Base-by-base conservation (phyloP, 2,797 vertebrate species). In the Rhinichthys osculus region DNA sequence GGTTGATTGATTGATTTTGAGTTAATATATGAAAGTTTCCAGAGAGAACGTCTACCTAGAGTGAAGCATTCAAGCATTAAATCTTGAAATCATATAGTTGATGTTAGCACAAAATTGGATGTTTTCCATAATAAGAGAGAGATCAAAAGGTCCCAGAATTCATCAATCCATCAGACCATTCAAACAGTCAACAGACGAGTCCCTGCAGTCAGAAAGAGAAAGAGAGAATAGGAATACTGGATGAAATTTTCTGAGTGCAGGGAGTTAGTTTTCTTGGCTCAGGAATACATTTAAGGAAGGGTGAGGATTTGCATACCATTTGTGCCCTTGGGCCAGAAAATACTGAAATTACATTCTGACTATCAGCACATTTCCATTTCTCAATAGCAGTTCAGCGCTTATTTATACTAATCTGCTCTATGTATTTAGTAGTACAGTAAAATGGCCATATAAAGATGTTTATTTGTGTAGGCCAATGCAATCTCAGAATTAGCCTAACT, bases 251-350 rank as follows among this genome's bases (percentile, higher is more conserved):
- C 7, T 0, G 44, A 70, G 30, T n/a, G 79, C 64, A 69, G 4
- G 14, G 47, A 70, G 78, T 80, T 80, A 21, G 64, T 70, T 69
- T 84, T 78, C 82, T 77, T 19, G 23, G 73, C 47, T 78, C 19
- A 1, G 38, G 62, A 84, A 84, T 69, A 78, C 66, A 78, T 54
- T 77, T 77, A 84, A 69, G 44, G 14, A 84, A 40, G 62, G 42
- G 47, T 84, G n/a, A 54, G 83, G 64, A 84, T 84, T 84, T 84
- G 64, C 83, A 84, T 84, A 70, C 17, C 64, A 78, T 78, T 78
- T 78, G 64, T 59, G 35, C 64, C 73, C 74, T 42, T 78, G n/a
- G 62, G 47, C 83, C 35, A 84, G 50, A 70, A 84, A 78, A 84
- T 78, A 78, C 19, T 44, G 27, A 84, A 84, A 78, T 78, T 40